phyloP scores from a whole-genome alignment of 92 coral and sea anemone genomes.

The Isaurus tuberculatus region DNA sequence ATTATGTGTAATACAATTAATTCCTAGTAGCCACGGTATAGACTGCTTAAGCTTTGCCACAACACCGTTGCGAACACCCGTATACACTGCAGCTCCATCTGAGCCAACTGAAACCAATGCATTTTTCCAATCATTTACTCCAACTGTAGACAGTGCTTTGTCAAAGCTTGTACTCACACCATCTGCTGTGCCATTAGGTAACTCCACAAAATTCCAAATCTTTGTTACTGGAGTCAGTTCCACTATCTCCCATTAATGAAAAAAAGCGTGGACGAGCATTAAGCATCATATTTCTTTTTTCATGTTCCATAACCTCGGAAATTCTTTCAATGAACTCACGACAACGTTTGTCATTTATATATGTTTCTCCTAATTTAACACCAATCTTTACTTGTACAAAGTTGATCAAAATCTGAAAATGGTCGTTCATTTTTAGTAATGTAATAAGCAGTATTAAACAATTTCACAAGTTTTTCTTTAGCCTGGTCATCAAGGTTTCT shows the following conservation, averaged over 20 bases:
- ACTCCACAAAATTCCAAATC: neutral
- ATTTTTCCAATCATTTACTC: neutral
- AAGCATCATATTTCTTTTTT: neutral
- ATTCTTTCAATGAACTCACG: neutral
- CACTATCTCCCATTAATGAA: neutral
- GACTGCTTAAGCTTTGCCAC: neutral
- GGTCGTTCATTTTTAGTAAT: neutral
- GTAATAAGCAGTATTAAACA: neutral
- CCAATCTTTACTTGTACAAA: neutral
- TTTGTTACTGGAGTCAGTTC: neutral
- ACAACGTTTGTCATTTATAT: neutral
- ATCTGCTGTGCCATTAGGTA: neutral
- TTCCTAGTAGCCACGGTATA: neutral
- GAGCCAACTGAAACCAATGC: conserved; percentile 11
- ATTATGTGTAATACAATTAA: neutral
- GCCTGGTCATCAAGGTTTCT: neutral
- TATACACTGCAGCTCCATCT: neutral
- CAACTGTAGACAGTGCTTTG: too few relatives aligned
- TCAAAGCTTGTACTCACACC: neutral
- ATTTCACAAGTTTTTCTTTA: neutral
- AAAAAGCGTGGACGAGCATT: neutral
- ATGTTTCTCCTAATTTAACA: neutral
- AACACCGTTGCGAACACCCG: neutral
- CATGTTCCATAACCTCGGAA: neutral
- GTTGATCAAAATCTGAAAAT: neutral